Evolutionary conservation across 2,797 vertebrate species (phyloP).

Genomic region (Pseudomugil gertrudae): DNA sequence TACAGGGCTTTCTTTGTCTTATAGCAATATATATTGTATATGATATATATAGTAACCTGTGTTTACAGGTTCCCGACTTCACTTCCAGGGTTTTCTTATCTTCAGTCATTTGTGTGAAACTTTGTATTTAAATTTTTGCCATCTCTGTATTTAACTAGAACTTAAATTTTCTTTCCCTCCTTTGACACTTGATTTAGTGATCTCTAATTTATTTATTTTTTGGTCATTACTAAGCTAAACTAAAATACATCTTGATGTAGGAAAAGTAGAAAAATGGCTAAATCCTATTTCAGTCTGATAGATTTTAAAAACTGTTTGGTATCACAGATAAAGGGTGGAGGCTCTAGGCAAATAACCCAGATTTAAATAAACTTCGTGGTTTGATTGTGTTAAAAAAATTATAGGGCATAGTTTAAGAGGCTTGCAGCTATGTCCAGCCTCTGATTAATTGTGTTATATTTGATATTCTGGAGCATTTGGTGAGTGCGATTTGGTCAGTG

Average conservation of each 20-base stretch:
- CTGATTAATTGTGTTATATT: no score
- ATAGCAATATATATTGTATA: no score
- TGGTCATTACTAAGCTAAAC: background rate
- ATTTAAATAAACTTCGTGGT: background rate
- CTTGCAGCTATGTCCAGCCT: no score
- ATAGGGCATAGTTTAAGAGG: no score
- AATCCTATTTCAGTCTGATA: no score
- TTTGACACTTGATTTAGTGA: constrained; percentile 13
- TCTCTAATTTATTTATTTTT: constrained; percentile 2
- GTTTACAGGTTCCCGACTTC: constrained; percentile 34
- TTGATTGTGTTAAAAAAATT: no score
- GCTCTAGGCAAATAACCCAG: background rate
- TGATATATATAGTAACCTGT: no score
- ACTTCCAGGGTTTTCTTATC: constrained; percentile 4
- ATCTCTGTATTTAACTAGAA: background rate
- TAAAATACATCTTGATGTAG: background rate
- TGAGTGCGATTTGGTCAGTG: no score
- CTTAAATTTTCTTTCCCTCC: background rate
- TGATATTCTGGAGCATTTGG: no score
- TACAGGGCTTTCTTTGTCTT: constrained; percentile 44
- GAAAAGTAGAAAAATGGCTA: background rate
- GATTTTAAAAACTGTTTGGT: no score
- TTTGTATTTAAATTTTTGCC: constrained; percentile 22
- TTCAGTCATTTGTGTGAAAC: constrained; percentile 16
- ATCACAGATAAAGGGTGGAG: background rate